Evolutionary conservation across 2,797 vertebrate genomes (phyloP), one percentile per base, ranked within the genome.

Genomic region (Bothrops alternatus): DNA sequence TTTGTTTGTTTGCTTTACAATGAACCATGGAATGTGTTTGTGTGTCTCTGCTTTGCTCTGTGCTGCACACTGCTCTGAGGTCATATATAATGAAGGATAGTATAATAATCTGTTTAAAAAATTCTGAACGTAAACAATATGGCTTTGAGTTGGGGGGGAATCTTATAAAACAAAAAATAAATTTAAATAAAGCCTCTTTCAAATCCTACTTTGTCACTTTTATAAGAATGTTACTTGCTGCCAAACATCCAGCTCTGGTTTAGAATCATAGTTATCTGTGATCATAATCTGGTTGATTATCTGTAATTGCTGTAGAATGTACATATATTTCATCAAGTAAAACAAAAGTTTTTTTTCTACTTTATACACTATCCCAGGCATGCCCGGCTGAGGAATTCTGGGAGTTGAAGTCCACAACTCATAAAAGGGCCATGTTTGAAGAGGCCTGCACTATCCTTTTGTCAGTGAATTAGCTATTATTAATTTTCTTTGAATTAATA

Each of bases 401-500:
- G 1, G 47, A 50, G 47, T 50, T 50, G 47, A 50, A 50, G 47
- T 1, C 47, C 47, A 50, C 47, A 50, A 50, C 0, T 50, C 47
- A 50, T 53, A 10, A 53, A 53, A 53, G 50, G 2, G 10, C 10
- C 50, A 53, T 0, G 10, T 53, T 53, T 53, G 50, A 53, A 53
- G 10, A 53, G 2, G 1, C 50, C 50, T 53, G 50, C 50, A 53
- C 50, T 91, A 91, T 92, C 20, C n/a, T 73, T 63, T 23, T 26
- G 6, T 25, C 50, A 57, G 58, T 13, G 55, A 57, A 89, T 91
- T 37, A 4, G 25, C 85, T 91, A 88, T 92, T 87, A 56, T 25
- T 96, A 87, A 92, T 93, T 85, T 23, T 92, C 16, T 58, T 10
- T 60, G 73, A 95, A 32, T 60, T 93, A 91, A 94, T 91, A 95